These are phyloP conservation scores for Saccostrea glomerata DNA, from an alignment of 1,140 invertebrate species.

Conservation along the genomic window DNA sequence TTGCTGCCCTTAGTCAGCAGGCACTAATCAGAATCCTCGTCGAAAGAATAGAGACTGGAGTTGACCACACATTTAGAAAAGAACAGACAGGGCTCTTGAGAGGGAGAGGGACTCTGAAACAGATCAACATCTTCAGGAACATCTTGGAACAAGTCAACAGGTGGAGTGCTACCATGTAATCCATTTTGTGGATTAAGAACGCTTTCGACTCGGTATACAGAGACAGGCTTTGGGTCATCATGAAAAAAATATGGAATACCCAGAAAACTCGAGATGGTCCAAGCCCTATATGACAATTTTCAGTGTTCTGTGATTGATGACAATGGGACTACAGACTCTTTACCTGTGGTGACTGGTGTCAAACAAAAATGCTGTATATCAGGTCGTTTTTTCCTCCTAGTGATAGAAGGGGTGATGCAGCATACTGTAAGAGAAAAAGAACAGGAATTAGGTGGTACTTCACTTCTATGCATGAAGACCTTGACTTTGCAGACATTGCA, in stretches of 20 bases:
- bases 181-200: neutral
- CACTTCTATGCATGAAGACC: neutral
- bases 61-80: too few relatives aligned
- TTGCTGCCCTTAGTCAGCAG: too few relatives aligned
- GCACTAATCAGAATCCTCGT: too few relatives aligned
- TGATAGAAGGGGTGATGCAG: too few relatives aligned
- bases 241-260: too few relatives aligned
- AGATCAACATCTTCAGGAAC: neutral
- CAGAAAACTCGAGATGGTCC: too few relatives aligned
- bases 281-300: neutral
- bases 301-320: neutral
- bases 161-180: conserved; percentile 1
- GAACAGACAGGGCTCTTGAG: too few relatives aligned
- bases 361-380: conserved; percentile 7
- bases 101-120: neutral
- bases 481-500: neutral
- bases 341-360: neutral
- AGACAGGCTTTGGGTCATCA: too few relatives aligned
- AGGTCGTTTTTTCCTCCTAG: neutral
- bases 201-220: too few relatives aligned
- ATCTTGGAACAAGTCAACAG: neutral
- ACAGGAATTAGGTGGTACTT: neutral
- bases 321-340: neutral
- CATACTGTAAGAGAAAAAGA: too few relatives aligned
- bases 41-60: too few relatives aligned